A percentile compares a stretch with the other conserved stretches of the same genome.
phyloP scores from a whole-genome alignment of 2,797 vertebrate species.

The Dipus sagitta region DNA sequence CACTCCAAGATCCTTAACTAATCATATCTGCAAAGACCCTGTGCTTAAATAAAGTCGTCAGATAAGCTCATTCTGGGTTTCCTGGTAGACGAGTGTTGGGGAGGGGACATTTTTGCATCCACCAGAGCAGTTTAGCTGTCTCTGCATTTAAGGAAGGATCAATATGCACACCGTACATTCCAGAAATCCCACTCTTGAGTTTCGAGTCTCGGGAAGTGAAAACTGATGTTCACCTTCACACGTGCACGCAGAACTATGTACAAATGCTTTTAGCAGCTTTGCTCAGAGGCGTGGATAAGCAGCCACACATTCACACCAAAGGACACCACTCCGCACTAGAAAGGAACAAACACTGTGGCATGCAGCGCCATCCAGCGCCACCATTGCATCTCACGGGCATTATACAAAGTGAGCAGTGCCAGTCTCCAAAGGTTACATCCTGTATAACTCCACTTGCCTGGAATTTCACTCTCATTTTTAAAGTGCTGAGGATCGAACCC shows the following conservation, averaged over 20 bases:
- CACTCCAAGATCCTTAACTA: neutral
- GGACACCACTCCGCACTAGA: neutral
- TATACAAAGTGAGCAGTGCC: neutral
- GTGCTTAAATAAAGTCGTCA: neutral
- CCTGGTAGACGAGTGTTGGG: neutral
- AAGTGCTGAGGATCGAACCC: neutral
- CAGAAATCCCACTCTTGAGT: neutral
- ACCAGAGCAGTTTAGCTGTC: fast-evolving
- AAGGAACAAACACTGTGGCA: neutral
- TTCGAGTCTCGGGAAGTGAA: neutral
- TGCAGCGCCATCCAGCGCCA: no score
- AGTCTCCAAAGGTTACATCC: neutral
- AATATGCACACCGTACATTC: neutral
- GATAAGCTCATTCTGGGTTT: neutral
- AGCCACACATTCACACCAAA: neutral
- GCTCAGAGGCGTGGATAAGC: neutral
- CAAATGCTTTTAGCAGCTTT: neutral
- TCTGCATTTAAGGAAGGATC: neutral
- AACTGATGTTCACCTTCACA: neutral
- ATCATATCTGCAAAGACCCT: neutral
- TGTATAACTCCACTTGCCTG: neutral
- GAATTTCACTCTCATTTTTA: neutral
- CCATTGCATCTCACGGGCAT: neutral
- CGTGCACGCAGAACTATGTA: neutral
- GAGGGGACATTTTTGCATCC: neutral